Conservation (phyloP, 2,797 vertebrate genomes). For the Anguilla anguilla region DNA sequence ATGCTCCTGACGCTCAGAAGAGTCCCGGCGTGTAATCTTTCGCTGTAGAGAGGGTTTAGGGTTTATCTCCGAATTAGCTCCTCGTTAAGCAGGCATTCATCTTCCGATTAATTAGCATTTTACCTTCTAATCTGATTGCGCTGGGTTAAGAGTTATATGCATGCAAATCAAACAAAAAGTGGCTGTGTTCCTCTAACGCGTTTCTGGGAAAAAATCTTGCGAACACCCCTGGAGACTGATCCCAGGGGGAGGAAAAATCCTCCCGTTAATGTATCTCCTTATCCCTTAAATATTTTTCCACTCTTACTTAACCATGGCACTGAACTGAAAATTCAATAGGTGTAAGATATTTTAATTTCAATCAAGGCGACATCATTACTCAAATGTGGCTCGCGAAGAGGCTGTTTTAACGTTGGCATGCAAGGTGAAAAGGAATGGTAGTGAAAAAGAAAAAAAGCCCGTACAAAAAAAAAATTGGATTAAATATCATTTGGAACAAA, state of each 20-base stretch:
- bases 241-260: background rate
- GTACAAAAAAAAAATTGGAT: background rate
- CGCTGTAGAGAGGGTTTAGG: background rate
- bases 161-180: background rate
- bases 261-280: background rate
- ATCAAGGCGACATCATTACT: background rate
- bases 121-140: background rate
- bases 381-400: background rate
- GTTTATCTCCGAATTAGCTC: background rate
- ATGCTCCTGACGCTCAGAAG: background rate
- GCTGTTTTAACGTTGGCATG: background rate
- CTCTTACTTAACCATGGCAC: background rate
- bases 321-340: background rate
- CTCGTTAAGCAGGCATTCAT: background rate
- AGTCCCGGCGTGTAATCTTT: background rate
- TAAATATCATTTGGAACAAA: background rate
- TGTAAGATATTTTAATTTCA: background rate
- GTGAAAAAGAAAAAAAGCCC: background rate
- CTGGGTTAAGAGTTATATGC: background rate
- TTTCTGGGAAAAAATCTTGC: background rate
- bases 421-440: background rate
- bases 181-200: background rate
- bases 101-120: slow-evolving; percentile 2
- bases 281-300: background rate
- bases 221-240: background rate